Percentiles rank a stretch among this genome's conserved stretches.
Conservation (phyloP, 2,113 vertebrate species). For the Periophthalmus modestus region DNA sequence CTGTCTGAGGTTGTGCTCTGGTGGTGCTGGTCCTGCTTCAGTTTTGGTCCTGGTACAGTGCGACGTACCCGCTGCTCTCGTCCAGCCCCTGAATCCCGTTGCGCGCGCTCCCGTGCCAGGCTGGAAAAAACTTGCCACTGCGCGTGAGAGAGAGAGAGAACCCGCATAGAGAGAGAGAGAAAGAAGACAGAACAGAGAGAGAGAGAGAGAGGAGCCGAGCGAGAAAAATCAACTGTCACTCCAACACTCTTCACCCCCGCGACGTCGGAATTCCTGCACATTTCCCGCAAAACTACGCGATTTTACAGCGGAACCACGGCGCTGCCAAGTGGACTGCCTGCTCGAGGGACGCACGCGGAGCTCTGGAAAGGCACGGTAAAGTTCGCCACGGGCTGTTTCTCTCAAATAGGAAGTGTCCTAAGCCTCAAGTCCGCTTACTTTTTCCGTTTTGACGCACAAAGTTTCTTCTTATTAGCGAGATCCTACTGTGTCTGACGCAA, state of each 20-base stretch:
- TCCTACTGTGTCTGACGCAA: not conserved
- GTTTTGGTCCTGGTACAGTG: constrained; percentile 20
- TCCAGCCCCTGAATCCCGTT: constrained; percentile 52
- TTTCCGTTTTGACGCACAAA: constrained; percentile 38
- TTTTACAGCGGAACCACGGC: constrained; percentile 33
- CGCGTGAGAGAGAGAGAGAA: constrained; percentile 47
- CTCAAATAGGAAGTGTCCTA: constrained; percentile 58
- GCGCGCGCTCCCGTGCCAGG: constrained; percentile 61
- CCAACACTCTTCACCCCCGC: constrained; percentile 35
- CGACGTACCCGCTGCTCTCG: constrained; percentile 58
- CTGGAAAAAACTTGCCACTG: constrained; percentile 68
- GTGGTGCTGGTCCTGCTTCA: not conserved
- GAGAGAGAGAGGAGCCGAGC: too few relatives aligned
- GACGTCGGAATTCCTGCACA: constrained; percentile 26
- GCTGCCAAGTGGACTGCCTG: constrained; percentile 18
- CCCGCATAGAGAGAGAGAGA: too few relatives aligned
- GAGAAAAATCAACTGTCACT: constrained; percentile 39
- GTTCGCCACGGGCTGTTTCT: constrained; percentile 40
- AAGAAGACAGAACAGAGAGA: too few relatives aligned
- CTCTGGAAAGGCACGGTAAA: constrained; percentile 63
- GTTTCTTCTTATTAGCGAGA: constrained; percentile 22
- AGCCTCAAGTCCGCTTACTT: constrained; percentile 51
- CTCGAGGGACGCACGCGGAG: constrained; percentile 12
- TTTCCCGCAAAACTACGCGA: constrained; percentile 29
- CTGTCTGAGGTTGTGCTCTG: too few relatives aligned